Base-by-base conservation (phyloP, 1,140 invertebrate genomes). In the Pseudomyrmex pallidus region DNA sequence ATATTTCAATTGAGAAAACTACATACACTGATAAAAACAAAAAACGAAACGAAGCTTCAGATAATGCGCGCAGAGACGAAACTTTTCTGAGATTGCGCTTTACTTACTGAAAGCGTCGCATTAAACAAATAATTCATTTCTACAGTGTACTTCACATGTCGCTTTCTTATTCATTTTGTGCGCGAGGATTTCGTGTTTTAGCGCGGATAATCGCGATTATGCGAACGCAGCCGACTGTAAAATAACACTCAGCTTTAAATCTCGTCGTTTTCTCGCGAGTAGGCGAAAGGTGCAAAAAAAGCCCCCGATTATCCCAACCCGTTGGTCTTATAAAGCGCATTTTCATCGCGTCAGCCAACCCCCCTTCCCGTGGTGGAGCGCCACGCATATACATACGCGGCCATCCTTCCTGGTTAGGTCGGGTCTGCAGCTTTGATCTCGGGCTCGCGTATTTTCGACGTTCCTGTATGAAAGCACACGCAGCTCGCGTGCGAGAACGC, bases 361-460 rank as follows among this genome's bases (percentile, higher is more conserved):
- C 44, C n/a, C 8, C 35, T 35, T 35, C 35, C 5, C 35, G 35
- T 35, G 35, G 12, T 10, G 17, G 12, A 68, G 15, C 25, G 35
- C 35, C 35, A 17, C 54, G 15, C 25, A 48, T 52, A 5, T 7
- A 35, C 5, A 7, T 52, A 54, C 59, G 59, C 20, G 70, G 15
- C 44, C 35, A 78, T 68, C 20, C 64, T 78, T 78, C 35, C 54
- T 50, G 22, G 66, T 61, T 80, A 68, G 74, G 50, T 59, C 52
- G 13, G 52, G 48, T 72, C 74, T 59, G 54, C 13, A 48, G 76
- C 86, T 87, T 88, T 87, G 87, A 88, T 88, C 87, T 87, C 9
- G 61, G 50, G 63, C 35, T n/a, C 74, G 67, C 54, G 63, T 77
- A 87, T 82, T 85, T 82, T 82, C 74, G 48, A 63, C 68, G 22